Base-by-base conservation (phyloP, 1,140 invertebrate species). In the Macrostomum lignano region DNA sequence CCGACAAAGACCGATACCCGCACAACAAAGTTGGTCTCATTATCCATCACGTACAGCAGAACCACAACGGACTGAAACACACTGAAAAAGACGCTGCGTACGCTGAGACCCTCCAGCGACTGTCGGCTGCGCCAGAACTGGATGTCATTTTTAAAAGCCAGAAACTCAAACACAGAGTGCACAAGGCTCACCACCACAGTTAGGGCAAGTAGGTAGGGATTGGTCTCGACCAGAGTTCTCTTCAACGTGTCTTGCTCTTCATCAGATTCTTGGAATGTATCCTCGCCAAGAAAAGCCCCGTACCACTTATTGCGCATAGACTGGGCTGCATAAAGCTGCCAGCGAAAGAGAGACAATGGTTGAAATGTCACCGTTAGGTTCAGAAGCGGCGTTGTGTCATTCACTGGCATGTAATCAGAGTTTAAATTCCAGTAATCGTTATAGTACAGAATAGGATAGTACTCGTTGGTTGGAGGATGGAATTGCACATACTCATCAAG, bases 101-200 rank as follows among this genome's bases (percentile, higher is more conserved):
- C 86, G 0, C 84, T 94, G 5, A 98, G 60, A 25, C 88, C 88
- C 63, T 96, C 88, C 19, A 96, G 60, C 3, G 79, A 84, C 52
- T 93, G 79, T 22, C 86, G 65, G 46, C 88, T 86, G 39, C 84
- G 82, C 91, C 91, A 98, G 51, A 98, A 98, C 60, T 98, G 88
- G 47, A 98, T 96, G 60, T 98, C 84, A 65, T 98, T 98, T 64
- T 98, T 99, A 55, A 98, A 99, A 32, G 91, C 88, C 20, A 98
- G 62, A 44, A 98, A 70, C 55, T 99, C 91, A 63, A 98, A 94
- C 28, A 96, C 68, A 42, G 76, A 91, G 58, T 99, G 91, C 2
- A 96, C 61, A 21, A 96, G 67, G 3, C 88, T 94, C 1, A 98
- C 72, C 36, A 70, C 62, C 35, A 94, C 69, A 9, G 91, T 98